Evolutionary conservation across 2,113 vertebrate genomes (phyloP).

Genomic region (Rhinopomastus cyanomelas): DNA sequence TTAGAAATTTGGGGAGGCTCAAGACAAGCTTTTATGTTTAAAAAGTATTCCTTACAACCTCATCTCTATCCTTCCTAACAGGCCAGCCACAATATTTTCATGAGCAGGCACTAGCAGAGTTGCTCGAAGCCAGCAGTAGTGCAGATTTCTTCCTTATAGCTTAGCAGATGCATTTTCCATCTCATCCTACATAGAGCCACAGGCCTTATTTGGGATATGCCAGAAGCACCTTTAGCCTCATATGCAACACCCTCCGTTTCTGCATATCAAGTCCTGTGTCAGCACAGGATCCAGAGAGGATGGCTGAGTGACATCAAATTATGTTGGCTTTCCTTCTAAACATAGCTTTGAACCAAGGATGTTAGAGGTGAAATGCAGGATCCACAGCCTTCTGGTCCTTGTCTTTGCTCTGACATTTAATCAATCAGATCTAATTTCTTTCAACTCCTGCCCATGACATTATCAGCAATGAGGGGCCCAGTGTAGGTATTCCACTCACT

Average conservation of each 20-base stretch:
- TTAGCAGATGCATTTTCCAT: background rate
- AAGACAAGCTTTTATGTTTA: background rate
- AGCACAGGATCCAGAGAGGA: background rate
- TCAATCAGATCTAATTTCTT: background rate
- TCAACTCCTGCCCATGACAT: background rate
- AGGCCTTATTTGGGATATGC: background rate
- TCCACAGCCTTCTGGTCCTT: background rate
- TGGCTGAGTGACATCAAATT: background rate
- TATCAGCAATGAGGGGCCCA: background rate
- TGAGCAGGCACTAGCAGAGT: background rate
- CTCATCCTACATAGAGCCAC: background rate
- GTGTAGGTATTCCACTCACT: background rate
- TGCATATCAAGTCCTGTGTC: background rate
- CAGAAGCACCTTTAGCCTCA: background rate
- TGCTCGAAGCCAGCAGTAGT: conserved; percentile 20
- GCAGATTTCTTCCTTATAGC: conserved; percentile 8
- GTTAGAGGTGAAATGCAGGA: background rate
- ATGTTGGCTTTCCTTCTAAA: background rate
- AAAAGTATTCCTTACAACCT: background rate
- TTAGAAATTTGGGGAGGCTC: conserved; percentile 1
- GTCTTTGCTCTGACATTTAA: background rate
- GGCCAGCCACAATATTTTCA: background rate
- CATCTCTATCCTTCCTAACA: background rate
- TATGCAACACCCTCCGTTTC: conserved; percentile 3
- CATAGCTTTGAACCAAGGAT: background rate